A percentile compares a stretch with the other conserved stretches of the same genome.
Evolutionary conservation across 2,113 vertebrate genomes (phyloP).

Genomic region (Naja naja): DNA sequence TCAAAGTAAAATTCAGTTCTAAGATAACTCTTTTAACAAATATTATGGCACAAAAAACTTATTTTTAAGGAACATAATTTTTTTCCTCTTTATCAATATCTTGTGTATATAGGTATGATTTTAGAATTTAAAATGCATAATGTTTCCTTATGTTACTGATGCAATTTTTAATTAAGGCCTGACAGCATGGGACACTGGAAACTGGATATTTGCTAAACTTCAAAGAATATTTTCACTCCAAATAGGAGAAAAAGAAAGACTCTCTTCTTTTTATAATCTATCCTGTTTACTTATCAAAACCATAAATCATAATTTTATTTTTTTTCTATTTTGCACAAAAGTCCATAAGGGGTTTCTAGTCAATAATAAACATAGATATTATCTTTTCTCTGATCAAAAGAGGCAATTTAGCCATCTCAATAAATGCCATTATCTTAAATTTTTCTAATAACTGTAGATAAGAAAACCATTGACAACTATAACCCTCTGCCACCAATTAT

Average conservation of each 20-base stretch:
- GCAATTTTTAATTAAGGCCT: neutral
- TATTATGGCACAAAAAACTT: no score
- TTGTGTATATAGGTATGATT: neutral
- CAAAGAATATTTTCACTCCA: fast-evolving
- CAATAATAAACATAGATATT: neutral
- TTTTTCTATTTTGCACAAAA: neutral
- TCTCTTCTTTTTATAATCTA: neutral
- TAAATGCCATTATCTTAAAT: neutral
- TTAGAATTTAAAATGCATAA: neutral
- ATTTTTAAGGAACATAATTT: neutral
- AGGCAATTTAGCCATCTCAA: neutral
- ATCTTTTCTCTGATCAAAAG: neutral
- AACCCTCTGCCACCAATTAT: neutral
- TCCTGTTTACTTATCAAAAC: neutral
- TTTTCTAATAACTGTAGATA: neutral
- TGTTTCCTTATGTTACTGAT: neutral
- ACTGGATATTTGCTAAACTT: neutral
- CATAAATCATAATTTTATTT: neutral
- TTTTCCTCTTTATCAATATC: neutral
- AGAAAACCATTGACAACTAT: neutral
- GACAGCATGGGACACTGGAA: neutral
- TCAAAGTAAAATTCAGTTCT: no score
- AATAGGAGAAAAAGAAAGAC: neutral
- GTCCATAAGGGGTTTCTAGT: neutral
- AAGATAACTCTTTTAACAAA: no score